Evolutionary conservation across 2,888 invertebrate genomes (phyloP).

Genomic region (Hydropsyche betteni): DNA sequence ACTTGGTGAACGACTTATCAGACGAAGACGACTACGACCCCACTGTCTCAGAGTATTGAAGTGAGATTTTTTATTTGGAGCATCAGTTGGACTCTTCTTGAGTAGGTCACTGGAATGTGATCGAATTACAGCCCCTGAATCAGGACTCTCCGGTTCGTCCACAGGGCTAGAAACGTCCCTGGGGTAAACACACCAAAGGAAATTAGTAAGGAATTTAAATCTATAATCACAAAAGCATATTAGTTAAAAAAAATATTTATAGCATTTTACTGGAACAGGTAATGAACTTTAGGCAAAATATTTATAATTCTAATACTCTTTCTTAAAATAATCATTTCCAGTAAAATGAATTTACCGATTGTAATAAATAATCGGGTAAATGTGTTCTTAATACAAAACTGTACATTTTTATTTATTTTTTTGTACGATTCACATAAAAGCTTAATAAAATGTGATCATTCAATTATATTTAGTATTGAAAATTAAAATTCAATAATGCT

Average conservation of each 20-base stretch:
- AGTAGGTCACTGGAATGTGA: constrained; percentile 82
- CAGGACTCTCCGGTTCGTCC: constrained; percentile 66
- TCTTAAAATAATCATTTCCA: constrained; percentile 6
- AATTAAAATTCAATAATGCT: constrained; percentile 43
- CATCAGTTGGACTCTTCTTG: constrained; percentile 73
- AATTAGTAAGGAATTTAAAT: constrained; percentile 53
- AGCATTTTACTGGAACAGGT: constrained; percentile 50
- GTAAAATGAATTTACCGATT: constrained; percentile 2
- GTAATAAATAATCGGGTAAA: constrained; percentile 13
- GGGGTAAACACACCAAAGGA: constrained; percentile 67
- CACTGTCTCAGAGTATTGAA: constrained; percentile 86
- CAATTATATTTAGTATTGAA: constrained; percentile 45
- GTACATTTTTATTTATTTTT: constrained; percentile 47
- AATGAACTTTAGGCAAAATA: not conserved
- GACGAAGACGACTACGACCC: constrained; percentile 80
- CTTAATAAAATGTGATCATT: constrained; percentile 42
- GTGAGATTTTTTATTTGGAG: constrained; percentile 66
- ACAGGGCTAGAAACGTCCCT: constrained; percentile 66
- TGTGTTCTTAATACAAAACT: constrained; percentile 44
- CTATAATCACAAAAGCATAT: constrained; percentile 66
- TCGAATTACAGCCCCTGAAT: constrained; percentile 67
- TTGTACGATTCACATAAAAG: constrained; percentile 43
- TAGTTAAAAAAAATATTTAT: constrained; percentile 53
- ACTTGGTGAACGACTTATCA: constrained; percentile 74
- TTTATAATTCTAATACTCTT: not conserved